These are phyloP conservation scores for Proisotoma minuta DNA, from an alignment of 2,888 invertebrate species.

Conservation along the genomic window DNA sequence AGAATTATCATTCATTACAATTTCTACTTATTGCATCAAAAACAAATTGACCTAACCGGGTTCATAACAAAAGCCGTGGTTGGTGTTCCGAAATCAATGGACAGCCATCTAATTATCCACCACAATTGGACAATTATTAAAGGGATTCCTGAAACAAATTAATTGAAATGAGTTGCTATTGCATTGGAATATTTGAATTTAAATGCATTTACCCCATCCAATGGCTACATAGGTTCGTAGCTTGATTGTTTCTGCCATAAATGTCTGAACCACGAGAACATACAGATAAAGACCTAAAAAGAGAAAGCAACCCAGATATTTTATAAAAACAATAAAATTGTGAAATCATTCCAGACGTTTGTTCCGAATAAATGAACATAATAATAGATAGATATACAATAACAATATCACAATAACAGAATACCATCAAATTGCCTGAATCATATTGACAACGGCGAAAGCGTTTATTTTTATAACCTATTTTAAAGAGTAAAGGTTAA, in stretches of 20 bases:
- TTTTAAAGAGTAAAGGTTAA: too few species aligned
- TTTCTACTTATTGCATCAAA: not conserved
- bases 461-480: too few species aligned
- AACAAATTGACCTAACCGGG: not conserved
- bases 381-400: too few species aligned
- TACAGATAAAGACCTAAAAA: conserved; percentile 74
- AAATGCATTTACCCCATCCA: conserved; percentile 74
- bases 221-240: conserved; percentile 73
- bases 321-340: too few species aligned
- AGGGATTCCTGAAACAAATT: conserved; percentile 21
- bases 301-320: too few species aligned
- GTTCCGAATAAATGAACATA: too few species aligned
- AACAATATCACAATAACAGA: too few species aligned
- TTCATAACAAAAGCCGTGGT: not conserved
- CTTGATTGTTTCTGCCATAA: conserved; percentile 81
- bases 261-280: conserved; percentile 80
- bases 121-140: conserved; percentile 24
- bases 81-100: not conserved
- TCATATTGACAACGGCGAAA: too few species aligned
- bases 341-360: too few species aligned
- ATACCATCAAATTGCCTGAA: too few species aligned
- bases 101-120: conserved; percentile 24
- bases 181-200: too few species aligned
- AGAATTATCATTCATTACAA: not conserved
- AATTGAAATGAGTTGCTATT: not conserved